Conservation (phyloP, 2,888 invertebrate species). For the Mythimna lalbum region DNA sequence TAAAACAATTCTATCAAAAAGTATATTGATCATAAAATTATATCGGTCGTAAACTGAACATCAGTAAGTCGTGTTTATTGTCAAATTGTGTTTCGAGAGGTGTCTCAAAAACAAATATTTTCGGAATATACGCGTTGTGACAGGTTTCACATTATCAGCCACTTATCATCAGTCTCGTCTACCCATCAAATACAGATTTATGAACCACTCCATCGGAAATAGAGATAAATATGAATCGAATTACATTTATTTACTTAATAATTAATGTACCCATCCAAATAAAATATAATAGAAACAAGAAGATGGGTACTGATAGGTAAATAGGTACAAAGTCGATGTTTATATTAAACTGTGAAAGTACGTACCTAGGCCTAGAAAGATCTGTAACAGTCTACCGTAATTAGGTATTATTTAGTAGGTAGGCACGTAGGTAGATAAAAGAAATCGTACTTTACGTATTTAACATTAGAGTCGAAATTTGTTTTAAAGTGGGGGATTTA, state of each 20-base stretch:
- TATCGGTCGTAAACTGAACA: conserved; percentile 64
- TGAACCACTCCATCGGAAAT: not conserved
- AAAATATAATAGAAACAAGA: too few species aligned
- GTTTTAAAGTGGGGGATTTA: too few species aligned
- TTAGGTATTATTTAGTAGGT: too few species aligned
- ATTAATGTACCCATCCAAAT: not conserved
- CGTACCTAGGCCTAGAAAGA: too few species aligned
- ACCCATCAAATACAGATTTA: not conserved
- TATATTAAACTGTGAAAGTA: too few species aligned
- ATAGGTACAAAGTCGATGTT: too few species aligned
- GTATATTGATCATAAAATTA: conserved; percentile 65
- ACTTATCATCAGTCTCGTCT: not conserved
- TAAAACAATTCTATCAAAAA: conserved; percentile 69
- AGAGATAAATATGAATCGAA: not conserved
- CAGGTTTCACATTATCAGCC: not conserved
- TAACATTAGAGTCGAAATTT: too few species aligned
- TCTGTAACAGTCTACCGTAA: too few species aligned
- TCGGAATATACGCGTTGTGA: not conserved
- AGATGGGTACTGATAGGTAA: too few species aligned
- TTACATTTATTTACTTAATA: too few species aligned
- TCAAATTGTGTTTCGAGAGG: conserved; percentile 45
- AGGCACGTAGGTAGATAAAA: too few species aligned
- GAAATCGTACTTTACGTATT: too few species aligned
- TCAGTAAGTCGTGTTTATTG: conserved; percentile 61
- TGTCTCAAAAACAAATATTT: conserved; percentile 28